Evolutionary conservation across 2,113 vertebrate genomes (phyloP).

Genomic region (Syngnathoides biaculeatus): DNA sequence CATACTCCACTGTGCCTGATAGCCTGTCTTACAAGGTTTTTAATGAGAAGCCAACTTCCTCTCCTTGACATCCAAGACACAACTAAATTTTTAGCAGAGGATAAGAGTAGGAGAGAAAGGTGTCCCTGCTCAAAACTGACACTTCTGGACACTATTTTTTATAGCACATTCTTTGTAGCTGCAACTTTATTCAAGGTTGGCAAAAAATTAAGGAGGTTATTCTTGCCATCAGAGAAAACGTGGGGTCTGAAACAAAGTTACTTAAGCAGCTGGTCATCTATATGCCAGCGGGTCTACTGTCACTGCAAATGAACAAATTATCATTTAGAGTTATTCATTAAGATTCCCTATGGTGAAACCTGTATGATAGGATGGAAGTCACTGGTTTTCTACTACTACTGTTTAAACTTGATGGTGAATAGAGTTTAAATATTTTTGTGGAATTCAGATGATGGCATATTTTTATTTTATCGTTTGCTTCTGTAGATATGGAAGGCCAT

Average conservation of each 20-base stretch:
- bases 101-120: constrained; percentile 1
- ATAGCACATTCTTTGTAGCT: background rate
- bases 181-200: background rate
- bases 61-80: constrained; percentile 19
- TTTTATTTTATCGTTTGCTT: too few relatives aligned
- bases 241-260: background rate
- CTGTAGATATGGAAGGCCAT: too few relatives aligned
- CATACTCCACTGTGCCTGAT: constrained; percentile 4
- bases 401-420: too few relatives aligned
- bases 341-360: too few relatives aligned
- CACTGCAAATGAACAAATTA: too few relatives aligned
- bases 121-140: constrained; percentile 30
- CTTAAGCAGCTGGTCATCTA: too few relatives aligned
- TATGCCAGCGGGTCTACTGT: too few relatives aligned
- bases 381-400: too few relatives aligned
- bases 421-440: too few relatives aligned
- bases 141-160: background rate
- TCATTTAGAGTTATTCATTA: too few relatives aligned
- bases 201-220: background rate
- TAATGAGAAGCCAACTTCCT: constrained; percentile 33
- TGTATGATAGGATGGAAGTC: too few relatives aligned
- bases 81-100: constrained; percentile 18
- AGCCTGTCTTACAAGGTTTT: constrained; percentile 22
- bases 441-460: too few relatives aligned
- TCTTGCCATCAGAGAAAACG: background rate